These are phyloP conservation scores for Eupithecia abbreviata DNA, from an alignment of 2,888 invertebrate genomes.

Conservation along the genomic window DNA sequence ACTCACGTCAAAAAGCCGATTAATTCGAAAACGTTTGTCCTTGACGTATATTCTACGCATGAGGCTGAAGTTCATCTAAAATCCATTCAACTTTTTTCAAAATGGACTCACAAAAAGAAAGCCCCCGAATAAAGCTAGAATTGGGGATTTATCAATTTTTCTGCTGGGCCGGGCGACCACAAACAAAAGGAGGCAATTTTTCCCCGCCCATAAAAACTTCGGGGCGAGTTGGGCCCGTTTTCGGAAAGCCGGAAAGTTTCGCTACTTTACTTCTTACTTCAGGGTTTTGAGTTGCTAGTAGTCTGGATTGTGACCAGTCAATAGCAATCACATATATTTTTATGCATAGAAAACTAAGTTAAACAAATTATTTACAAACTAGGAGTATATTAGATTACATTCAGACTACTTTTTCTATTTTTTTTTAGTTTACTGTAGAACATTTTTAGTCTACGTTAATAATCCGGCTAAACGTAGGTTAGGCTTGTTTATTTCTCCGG, in stretches of 20 bases:
- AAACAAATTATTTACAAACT: no score
- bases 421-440: neutral
- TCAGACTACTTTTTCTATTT: neutral
- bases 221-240: neutral
- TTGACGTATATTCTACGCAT: neutral
- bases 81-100: constrained; percentile 11
- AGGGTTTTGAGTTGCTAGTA: neutral
- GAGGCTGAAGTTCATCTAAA: neutral
- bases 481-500: neutral
- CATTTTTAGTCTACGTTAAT: neutral
- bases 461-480: neutral
- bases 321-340: neutral
- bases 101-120: neutral
- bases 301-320: neutral
- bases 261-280: neutral
- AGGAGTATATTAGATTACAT: no score
- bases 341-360: neutral
- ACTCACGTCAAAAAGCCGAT: neutral
- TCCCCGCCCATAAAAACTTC: constrained; percentile 40
- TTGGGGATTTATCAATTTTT: constrained; percentile 40
- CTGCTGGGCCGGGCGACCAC: constrained; percentile 31
- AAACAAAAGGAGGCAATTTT: constrained; percentile 42
- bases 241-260: neutral
- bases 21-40: neutral
- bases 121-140: constrained; percentile 5